Conservation (phyloP, 2,888 invertebrate species). For the Teinopalpus imperialis region DNA sequence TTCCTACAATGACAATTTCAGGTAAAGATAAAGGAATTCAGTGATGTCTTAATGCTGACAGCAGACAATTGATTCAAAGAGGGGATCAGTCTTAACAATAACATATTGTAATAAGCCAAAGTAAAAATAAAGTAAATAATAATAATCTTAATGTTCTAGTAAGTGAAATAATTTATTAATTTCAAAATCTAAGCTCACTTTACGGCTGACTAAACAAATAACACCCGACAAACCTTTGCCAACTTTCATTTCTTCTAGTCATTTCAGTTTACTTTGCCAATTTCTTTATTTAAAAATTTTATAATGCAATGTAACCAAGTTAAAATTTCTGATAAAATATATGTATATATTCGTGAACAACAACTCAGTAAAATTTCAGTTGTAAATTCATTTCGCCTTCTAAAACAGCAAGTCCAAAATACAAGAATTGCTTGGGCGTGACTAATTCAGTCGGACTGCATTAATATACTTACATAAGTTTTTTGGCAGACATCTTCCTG, state of each 20-base stretch:
- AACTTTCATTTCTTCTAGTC: constrained; percentile 13
- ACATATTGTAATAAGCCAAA: too few relatives aligned
- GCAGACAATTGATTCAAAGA: too few relatives aligned
- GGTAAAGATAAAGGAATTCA: too few relatives aligned
- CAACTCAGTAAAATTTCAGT: too few relatives aligned
- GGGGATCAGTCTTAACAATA: too few relatives aligned
- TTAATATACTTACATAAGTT: constrained; percentile 65
- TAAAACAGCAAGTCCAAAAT: constrained; percentile 42
- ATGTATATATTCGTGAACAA: constrained; percentile 23
- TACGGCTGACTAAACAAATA: too few relatives aligned
- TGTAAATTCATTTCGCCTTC: constrained; percentile 32
- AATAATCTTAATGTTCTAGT: too few relatives aligned
- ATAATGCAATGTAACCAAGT: constrained; percentile 25
- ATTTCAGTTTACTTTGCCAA: constrained; percentile 18
- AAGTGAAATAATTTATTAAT: too few relatives aligned
- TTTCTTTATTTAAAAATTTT: constrained; percentile 20
- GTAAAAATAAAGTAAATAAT: too few relatives aligned
- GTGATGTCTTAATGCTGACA: too few relatives aligned
- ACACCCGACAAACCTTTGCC: constrained; percentile 18
- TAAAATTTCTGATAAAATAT: constrained; percentile 2
- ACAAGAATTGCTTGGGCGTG: constrained; percentile 55
- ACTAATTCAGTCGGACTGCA: constrained; percentile 63
- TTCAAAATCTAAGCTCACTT: too few relatives aligned
- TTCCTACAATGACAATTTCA: too few relatives aligned
- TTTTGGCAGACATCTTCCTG: constrained; percentile 62